Evolutionary conservation across 2,888 invertebrate genomes (phyloP).

Genomic region (Molanna angustata): DNA sequence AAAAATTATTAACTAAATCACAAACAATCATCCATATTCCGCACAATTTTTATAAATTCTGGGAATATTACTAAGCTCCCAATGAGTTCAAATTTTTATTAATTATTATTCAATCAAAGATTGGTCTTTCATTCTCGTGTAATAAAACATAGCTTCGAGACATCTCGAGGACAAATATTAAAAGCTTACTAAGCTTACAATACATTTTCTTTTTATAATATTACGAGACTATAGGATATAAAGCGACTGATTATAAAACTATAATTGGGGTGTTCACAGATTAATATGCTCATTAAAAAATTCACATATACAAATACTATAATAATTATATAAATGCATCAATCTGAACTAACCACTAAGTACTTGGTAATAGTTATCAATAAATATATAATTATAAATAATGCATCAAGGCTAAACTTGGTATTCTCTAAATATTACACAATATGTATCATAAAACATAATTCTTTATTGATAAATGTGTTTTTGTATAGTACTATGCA

Average conservation of each 20-base stretch:
- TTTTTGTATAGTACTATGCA: conserved; percentile 28
- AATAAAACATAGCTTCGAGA: neutral
- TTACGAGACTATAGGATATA: conserved; percentile 7
- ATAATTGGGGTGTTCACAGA: too few relatives aligned
- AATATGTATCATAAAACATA: conserved; percentile 12
- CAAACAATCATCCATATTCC: conserved; percentile 18
- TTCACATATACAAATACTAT: neutral
- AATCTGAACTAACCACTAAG: conserved; percentile 17
- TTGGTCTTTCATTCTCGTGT: neutral
- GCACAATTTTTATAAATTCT: neutral
- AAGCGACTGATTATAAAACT: too few relatives aligned
- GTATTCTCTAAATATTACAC: conserved; percentile 13
- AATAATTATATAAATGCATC: conserved; percentile 21
- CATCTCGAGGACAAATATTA: too few relatives aligned
- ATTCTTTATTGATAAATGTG: conserved; percentile 10
- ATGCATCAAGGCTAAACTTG: conserved; percentile 15
- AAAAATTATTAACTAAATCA: conserved; percentile 29
- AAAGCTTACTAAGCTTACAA: neutral
- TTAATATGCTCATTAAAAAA: too few relatives aligned
- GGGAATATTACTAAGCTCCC: neutral
- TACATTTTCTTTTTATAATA: too few relatives aligned
- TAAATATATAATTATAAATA: conserved; percentile 21
- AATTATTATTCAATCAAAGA: too few relatives aligned
- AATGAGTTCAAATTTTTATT: neutral
- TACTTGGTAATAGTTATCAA: conserved; percentile 16